Conservation (phyloP, 2,797 vertebrate genomes). For the Pseudochirops cupreus region DNA sequence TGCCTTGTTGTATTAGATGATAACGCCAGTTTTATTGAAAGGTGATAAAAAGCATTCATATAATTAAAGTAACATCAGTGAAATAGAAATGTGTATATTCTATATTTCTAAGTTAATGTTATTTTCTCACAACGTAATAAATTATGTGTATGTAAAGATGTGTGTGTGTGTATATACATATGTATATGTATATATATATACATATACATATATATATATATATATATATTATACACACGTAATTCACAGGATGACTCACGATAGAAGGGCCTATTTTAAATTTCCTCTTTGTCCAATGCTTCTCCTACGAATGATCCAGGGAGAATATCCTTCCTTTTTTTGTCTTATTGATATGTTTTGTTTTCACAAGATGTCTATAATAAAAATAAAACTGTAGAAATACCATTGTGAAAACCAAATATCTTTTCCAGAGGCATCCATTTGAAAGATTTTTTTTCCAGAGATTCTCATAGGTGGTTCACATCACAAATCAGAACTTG, state of each 20-base stretch:
- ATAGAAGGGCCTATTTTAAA: neutral
- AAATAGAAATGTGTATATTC: slow-evolving; percentile 56
- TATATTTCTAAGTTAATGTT: slow-evolving; percentile 39
- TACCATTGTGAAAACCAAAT: neutral
- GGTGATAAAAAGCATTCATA: slow-evolving; percentile 63
- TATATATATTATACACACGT: slow-evolving; percentile 7
- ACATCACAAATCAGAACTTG: slow-evolving; percentile 25
- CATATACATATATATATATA: too few relatives aligned
- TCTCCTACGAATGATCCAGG: neutral
- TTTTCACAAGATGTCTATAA: neutral
- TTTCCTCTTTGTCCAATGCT: neutral
- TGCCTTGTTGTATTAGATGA: slow-evolving; percentile 62
- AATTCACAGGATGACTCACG: slow-evolving; percentile 24
- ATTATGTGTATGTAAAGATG: neutral
- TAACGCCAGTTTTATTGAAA: slow-evolving; percentile 72
- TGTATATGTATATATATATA: too few relatives aligned
- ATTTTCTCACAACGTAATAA: slow-evolving; percentile 2
- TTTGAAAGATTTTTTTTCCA: neutral
- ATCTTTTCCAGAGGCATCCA: neutral
- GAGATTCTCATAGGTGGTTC: neutral
- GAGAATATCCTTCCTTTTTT: neutral
- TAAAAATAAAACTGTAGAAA: neutral
- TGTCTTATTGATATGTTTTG: neutral
- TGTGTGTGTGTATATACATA: too few relatives aligned
- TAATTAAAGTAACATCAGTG: slow-evolving; percentile 34